phyloP scores from a whole-genome alignment of 2,113 vertebrate genomes.

The Nerophis lumbriciformis region DNA sequence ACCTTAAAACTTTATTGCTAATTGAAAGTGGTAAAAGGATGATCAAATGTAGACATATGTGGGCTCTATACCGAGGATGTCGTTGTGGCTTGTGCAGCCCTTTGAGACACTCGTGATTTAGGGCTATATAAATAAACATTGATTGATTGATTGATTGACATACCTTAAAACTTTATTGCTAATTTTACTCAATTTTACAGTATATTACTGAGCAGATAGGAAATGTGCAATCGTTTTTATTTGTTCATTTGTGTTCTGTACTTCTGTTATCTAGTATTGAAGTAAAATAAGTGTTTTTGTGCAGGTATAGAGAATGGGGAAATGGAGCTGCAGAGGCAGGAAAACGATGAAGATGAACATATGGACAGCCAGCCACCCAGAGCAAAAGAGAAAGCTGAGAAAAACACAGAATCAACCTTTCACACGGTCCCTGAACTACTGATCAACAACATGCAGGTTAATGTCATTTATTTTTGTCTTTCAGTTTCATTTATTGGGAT shows the following conservation, averaged over 20 bases:
- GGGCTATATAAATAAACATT: too few species aligned
- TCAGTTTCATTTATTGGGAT: too few species aligned
- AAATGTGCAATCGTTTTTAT: neutral
- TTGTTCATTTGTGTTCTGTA: too few species aligned
- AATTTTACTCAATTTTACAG: neutral
- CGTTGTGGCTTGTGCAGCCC: too few species aligned
- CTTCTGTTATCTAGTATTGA: neutral
- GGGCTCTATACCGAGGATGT: too few species aligned
- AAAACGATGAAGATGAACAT: constrained; percentile 57
- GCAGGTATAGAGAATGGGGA: constrained; percentile 72
- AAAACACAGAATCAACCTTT: constrained; percentile 80
- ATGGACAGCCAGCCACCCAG: constrained; percentile 40
- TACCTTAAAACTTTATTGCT: too few species aligned
- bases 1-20: too few species aligned
- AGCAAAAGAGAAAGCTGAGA: constrained; percentile 69
- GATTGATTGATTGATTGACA: too few species aligned
- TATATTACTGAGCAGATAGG: neutral
- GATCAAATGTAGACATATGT: too few species aligned
- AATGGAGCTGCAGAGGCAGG: constrained; percentile 67
- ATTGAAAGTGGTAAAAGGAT: too few species aligned
- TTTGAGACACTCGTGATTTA: too few species aligned
- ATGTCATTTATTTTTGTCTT: neutral
- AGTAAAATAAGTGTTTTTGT: neutral
- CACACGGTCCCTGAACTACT: constrained; percentile 83
- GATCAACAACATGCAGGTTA: constrained; percentile 60